Base-by-base conservation (phyloP, 2,797 vertebrate genomes). In the Epinephelus coioides region DNA sequence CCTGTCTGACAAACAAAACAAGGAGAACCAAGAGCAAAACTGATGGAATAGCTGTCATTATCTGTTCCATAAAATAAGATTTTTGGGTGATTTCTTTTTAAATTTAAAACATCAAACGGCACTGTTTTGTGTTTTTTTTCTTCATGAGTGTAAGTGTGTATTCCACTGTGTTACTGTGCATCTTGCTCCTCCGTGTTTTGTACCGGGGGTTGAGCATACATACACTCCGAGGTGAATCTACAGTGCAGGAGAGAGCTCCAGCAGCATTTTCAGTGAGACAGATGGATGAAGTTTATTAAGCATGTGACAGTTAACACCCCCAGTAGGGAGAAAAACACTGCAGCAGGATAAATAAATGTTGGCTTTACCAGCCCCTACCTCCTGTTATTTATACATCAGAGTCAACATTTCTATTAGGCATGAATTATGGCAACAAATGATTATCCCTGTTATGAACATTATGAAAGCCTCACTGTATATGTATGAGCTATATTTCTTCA, bases 231-330 rank as follows among this genome's bases (percentile, higher is more conserved):
- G 73, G 79, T 77, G 73, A 67, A 76, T 81, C 63, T 4, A 56
- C 21, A 43, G 65, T 64, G 76, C 77, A 73, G 71, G 59, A 69
- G 73, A 34, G 72, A 47, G 50, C 86, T 79, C 72, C 74, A 59
- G 51, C 75, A 78, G 73, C 76, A 47, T 81, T 83, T 68, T 59
- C 73, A 78, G 49, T 61, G 72, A 89, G 81, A 92, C 90, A 93
- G 91, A 94, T 93, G 90, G 88, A 94, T 93, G 91, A 85, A 86
- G 89, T 94, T 91, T 94, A 94, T 94, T 91, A 93, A 89, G 81
- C 85, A 83, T 92, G 86, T 89, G 90, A 88, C 90, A 90, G 89
- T 92, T 83, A 88, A 90, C 83, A 85, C 73, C 80, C 81, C 88
- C 80, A 75, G 73, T 40, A 61, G 88, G 66, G 89, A 76, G 76